Base-by-base conservation (phyloP, 2,113 vertebrate species). In the Chaetura pelagica region DNA sequence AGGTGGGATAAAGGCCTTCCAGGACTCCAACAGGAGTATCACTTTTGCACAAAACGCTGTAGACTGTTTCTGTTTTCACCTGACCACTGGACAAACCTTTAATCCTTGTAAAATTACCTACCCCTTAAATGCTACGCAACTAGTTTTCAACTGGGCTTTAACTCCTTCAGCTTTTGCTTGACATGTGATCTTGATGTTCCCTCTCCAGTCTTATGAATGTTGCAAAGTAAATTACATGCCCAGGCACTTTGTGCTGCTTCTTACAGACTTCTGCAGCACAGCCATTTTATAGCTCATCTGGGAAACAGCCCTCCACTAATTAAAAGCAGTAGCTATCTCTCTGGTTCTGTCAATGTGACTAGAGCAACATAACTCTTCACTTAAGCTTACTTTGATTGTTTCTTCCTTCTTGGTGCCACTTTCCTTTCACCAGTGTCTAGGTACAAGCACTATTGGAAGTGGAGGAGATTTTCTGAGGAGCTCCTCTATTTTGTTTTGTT, bases 181-280 rank as follows among this genome's bases (percentile, higher is more conserved):
- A 30, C 27, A 6, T 18, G 5, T 82, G 27, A 13, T 63, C 26
- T 77, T 58, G 21, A 22, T 51, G 21, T 58, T 58, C 11, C 23
- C 7, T 68, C 27, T 88, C 16, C 35, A 48, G 8, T 30, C 0
- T 0, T 64, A 16, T 32, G 30, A 38, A 49, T 24, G 16, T 26
- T 83, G 19, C 49, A 68, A 64, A 10, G 17, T 82, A 68, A 69
- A 55, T 66, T 76, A 57, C 22, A 34, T 26, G 24, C 11, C 72
- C 10, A 12, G 67, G 44, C 6, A 4, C 48, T 80, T 73, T 9
- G n/a, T 68, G 10, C 30, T 87, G 54, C 35, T 74, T 84, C 72
- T 78, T 46, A n/a, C 22, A 73, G 58, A 35, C 27, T 67, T 71
- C 0, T 4, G 51, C 46, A 79, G 44, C 38, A 62, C 46, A 76